phyloP scores from a whole-genome alignment of 2,797 vertebrate genomes.

The Pogoniulus pusillus region DNA sequence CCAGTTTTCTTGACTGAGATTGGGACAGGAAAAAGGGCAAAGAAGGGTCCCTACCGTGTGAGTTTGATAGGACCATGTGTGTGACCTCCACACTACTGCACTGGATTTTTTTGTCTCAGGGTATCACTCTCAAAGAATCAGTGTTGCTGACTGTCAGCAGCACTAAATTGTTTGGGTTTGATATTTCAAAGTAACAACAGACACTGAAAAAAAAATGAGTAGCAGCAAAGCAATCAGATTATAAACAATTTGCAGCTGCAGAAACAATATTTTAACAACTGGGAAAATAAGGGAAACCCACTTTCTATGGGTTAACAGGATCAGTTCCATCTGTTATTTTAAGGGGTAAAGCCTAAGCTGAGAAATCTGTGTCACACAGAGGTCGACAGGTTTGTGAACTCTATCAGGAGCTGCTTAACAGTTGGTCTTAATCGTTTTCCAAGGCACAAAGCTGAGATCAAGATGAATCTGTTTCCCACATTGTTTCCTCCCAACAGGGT shows the following conservation, averaged over 20 bases:
- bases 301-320: neutral
- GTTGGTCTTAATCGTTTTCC: constrained; percentile 75
- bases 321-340: constrained; percentile 66
- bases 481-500: constrained; percentile 75
- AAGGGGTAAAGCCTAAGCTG: constrained; percentile 52
- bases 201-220: neutral
- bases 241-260: constrained; percentile 27
- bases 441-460: constrained; percentile 73
- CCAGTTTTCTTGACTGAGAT: constrained; percentile 26
- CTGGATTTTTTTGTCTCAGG: neutral
- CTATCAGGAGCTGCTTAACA: constrained; percentile 62
- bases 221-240: neutral
- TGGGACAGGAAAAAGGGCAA: neutral
- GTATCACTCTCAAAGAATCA: neutral
- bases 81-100: neutral
- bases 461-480: constrained; percentile 76
- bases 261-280: constrained; percentile 44
- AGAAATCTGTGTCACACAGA: constrained; percentile 60
- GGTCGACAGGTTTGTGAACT: constrained; percentile 67
- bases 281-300: neutral
- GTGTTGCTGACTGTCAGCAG: neutral
- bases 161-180: neutral
- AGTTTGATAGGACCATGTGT: constrained; percentile 33
- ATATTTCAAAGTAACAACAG: neutral
- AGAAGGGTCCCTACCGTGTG: neutral